Base-by-base conservation (phyloP, 2,113 vertebrate genomes). In the Geothlypis trichas region DNA sequence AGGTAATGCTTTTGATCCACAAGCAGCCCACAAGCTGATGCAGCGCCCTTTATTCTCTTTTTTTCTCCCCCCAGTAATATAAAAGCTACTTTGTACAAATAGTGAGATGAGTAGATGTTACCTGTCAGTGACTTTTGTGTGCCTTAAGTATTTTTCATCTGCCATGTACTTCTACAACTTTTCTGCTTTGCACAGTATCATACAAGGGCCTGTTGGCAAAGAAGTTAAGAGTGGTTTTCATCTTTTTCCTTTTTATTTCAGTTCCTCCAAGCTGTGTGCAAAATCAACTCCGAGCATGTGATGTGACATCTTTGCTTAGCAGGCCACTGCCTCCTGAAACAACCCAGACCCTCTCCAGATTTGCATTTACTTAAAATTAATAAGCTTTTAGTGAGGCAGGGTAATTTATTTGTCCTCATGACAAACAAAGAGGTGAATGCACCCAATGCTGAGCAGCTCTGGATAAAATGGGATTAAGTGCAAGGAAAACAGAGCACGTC, bases 1-100 rank as follows among this genome's bases (percentile, higher is more conserved):
- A 93, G 80, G 90, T 79, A 95, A 69, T 4, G 55, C 77, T 96
- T 96, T 95, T 96, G 93, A 96, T 94, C 84, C 87, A 67, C 37
- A 19, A 49, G 71, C 74, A 82, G 84, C 62, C 89, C 89, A 85
- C 78, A 51, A 85, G 87, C 87, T 87, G 84, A 66, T 90, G 41
- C 12, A 81, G 62, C 0, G 0, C 30, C 52, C 75, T 95, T 93
- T 85, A 49, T 89, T 85, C 80, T 72, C 47, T 41, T 78, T 79
- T 79, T 54, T 55, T 26, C 5, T 3, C 3, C 13, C 78, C 55
- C 54, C 63, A 72, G 57, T 77, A 57, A 78, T 76, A 88, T 68
- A 72, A 91, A 95, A 93, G 86, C 84, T 51, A 84, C 61, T 93
- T 87, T 49, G 80, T 92, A 93, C 91, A 83, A 93, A 82, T 14